Base-by-base conservation (phyloP, 1,140 invertebrate species). In the Cherax destructor region DNA sequence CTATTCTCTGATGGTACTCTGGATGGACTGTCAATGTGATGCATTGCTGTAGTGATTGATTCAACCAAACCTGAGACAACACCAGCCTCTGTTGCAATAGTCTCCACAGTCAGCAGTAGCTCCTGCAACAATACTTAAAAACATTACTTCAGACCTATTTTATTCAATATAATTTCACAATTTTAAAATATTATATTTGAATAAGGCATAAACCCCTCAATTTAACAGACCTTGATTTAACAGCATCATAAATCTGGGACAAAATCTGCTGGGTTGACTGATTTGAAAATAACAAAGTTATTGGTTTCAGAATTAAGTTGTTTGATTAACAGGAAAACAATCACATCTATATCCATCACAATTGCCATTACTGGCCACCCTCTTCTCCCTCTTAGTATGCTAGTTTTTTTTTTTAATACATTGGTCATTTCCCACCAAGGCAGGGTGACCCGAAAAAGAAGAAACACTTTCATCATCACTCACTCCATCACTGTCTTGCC, bases 51-150 rank as follows among this genome's bases (percentile, higher is more conserved):
- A 52, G 97, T 97, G 72, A 99, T 97, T 49, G 97, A 97, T 93
- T 99, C 98, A 83, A 99, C 97, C 74, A 99, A 95, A 3, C 98
- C 97, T 85, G 94, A 95, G n/a, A 96, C 95, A 50, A 97, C 96
- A 21, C 98, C 98, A 52, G 97, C 97, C 93, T 98, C 97, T 0
- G 98, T 97, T 21, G 97, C 97, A 69, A 98, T 96, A 87, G 96
- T 96, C 94, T 99, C 97, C 77, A 99, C 95, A 18, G 96, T 97
- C 78, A 96, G 96, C 74, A 97, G 95, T 84, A 99, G 94, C 93
- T 99, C 98, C 86, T 96, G 1, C 85, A n/a, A 30, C 9, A 59
- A 69, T 80, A 18, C n/a, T 56, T 6, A 52, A 21, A 76, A 56
- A 41, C 13, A 24, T 74, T 85, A 74, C 24, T 30, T 30, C 6